A percentile compares a stretch with the other conserved stretches of the same genome.
Conservation (phyloP, 2,113 vertebrate genomes). For the Sinocyclocheilus rhinocerous region DNA sequence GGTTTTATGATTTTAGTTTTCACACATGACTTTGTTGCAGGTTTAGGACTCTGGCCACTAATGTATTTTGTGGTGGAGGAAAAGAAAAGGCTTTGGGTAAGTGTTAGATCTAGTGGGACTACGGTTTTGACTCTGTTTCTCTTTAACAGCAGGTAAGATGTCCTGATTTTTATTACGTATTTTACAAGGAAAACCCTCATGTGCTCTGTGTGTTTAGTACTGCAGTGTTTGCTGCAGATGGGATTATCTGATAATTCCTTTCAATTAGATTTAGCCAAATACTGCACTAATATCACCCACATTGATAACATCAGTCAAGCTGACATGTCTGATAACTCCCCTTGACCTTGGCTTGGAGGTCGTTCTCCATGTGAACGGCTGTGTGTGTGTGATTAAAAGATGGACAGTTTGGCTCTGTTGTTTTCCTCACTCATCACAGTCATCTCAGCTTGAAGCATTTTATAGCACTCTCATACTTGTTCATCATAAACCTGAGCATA, state of each 20-base stretch:
- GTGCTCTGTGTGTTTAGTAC: slow-evolving; percentile 19
- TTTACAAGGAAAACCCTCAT: not conserved
- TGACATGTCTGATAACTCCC: slow-evolving; percentile 68
- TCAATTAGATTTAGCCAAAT: slow-evolving; percentile 49
- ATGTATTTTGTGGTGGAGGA: not conserved
- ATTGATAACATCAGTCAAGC: slow-evolving; percentile 55
- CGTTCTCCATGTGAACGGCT: slow-evolving; percentile 10
- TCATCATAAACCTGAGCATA: not conserved
- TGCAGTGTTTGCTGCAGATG: slow-evolving; percentile 28
- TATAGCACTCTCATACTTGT: not conserved
- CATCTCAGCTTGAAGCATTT: not conserved
- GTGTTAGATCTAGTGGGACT: not conserved
- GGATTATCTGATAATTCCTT: slow-evolving; percentile 48
- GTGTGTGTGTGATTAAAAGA: slow-evolving; percentile 77
- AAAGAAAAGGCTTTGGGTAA: not conserved
- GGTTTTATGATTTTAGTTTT: not conserved
- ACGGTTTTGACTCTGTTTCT: not conserved
- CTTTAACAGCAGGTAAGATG: not conserved
- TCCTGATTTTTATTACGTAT: slow-evolving; percentile 13
- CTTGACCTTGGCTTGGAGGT: slow-evolving; percentile 72
- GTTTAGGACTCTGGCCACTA: not conserved
- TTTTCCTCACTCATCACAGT: slow-evolving; percentile 55
- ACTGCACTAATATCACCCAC: slow-evolving; percentile 42
- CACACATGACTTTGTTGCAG: not conserved
- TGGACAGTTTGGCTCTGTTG: slow-evolving; percentile 71